Percentiles rank a stretch among this genome's conserved stretches.
phyloP scores from a whole-genome alignment of 2,888 invertebrate genomes.

The Rhogogaster chlorosoma region DNA sequence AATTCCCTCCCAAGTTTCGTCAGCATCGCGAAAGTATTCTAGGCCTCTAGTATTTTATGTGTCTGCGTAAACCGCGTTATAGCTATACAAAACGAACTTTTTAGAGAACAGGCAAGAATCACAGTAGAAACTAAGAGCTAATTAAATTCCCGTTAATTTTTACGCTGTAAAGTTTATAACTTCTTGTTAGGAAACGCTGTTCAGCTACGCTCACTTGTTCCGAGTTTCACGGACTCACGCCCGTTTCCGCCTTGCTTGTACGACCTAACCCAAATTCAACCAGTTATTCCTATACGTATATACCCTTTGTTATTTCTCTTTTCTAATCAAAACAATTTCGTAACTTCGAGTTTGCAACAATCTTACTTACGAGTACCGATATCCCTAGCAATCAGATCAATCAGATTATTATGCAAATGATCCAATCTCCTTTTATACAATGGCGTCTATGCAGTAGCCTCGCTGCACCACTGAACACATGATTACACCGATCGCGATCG shows the following conservation, averaged over 20 bases:
- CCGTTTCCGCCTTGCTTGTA: constrained; percentile 14
- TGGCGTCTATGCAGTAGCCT: constrained; percentile 18
- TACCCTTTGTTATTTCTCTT: background rate
- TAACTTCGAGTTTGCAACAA: background rate
- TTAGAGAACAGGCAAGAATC: background rate
- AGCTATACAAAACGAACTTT: background rate
- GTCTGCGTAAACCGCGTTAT: background rate
- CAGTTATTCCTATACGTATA: background rate
- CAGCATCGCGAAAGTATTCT: constrained; percentile 12
- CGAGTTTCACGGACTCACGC: constrained; percentile 20
- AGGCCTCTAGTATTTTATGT: background rate
- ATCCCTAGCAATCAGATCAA: constrained; percentile 5
- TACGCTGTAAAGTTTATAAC: background rate
- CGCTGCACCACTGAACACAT: constrained; percentile 8
- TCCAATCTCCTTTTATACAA: constrained; percentile 33
- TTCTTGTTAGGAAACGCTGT: constrained; percentile 1
- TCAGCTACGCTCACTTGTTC: constrained; percentile 39
- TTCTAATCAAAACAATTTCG: background rate
- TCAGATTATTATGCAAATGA: constrained; percentile 34
- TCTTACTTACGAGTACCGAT: background rate
- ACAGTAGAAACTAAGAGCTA: constrained; percentile 32
- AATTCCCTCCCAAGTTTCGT: constrained; percentile 12
- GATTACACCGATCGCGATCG: constrained; percentile 23
- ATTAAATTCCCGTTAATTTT: constrained; percentile 20
- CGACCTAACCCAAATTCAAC: constrained; percentile 30